A percentile compares a stretch with the other conserved stretches of the same genome.
These are phyloP conservation scores for Exocentrus adspersus DNA, from an alignment of 2,888 invertebrate genomes.

Conservation along the genomic window DNA sequence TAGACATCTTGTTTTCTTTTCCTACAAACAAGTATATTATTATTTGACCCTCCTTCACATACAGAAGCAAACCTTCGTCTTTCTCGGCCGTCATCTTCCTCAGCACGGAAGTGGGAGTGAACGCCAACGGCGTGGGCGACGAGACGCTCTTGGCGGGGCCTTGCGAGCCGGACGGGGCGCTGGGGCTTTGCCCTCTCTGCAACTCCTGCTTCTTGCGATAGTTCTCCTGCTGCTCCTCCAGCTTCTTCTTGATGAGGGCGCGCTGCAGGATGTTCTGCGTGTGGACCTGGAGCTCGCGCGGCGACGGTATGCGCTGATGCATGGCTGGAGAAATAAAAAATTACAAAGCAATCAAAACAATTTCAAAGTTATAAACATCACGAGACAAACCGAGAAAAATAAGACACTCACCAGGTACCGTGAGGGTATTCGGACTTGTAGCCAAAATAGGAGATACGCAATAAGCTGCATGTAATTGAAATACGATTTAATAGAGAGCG, in stretches of 20 bases:
- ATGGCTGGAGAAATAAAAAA: slow-evolving; percentile 66
- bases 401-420: slow-evolving; percentile 76
- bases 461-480: slow-evolving; percentile 73
- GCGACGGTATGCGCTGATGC: slow-evolving; percentile 81
- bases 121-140: slow-evolving; percentile 80
- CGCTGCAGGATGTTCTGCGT: slow-evolving; percentile 89
- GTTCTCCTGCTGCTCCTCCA: slow-evolving; percentile 89
- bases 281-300: slow-evolving; percentile 84
- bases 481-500: background rate
- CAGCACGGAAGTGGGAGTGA: slow-evolving; percentile 93
- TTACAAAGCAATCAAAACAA: no score
- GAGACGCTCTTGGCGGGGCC: slow-evolving; percentile 62
- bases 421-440: slow-evolving; percentile 74
- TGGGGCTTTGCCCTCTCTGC: slow-evolving; percentile 53
- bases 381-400: no score
- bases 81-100: slow-evolving; percentile 95
- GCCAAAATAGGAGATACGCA: slow-evolving; percentile 77
- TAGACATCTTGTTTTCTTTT: slow-evolving; percentile 52
- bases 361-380: background rate
- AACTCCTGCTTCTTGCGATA: slow-evolving; percentile 82
- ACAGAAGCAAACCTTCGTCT: slow-evolving; percentile 68
- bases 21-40: slow-evolving; percentile 56
- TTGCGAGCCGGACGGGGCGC: slow-evolving; percentile 23
- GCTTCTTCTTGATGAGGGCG: slow-evolving; percentile 87
- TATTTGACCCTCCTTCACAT: no score